A percentile compares a stretch with the other conserved stretches of the same genome.
Evolutionary conservation across 2,113 vertebrate genomes (phyloP).

Genomic region (Setophaga petechia): DNA sequence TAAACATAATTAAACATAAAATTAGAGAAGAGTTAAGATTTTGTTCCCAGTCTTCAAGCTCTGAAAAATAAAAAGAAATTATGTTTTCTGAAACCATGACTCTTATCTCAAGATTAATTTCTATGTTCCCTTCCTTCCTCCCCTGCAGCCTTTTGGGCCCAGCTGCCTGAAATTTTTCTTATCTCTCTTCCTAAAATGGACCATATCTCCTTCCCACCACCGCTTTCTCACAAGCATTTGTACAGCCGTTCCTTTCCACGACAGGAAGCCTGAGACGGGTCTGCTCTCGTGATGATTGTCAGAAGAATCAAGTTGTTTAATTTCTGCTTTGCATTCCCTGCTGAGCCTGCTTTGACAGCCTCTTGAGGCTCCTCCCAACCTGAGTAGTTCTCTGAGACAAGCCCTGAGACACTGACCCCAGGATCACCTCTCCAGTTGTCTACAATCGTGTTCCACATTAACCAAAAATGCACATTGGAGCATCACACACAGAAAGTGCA

Average conservation of each 20-base stretch:
- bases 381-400: background rate
- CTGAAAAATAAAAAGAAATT: background rate
- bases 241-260: rapidly evolving
- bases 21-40: background rate
- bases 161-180: constrained; percentile 17
- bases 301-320: background rate
- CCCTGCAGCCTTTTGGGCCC: background rate
- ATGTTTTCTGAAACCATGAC: background rate
- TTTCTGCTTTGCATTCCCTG: background rate
- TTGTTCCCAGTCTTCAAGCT: background rate
- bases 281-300: background rate
- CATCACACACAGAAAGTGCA: background rate
- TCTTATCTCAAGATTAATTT: constrained; percentile 47
- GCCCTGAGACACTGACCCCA: background rate
- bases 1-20: background rate
- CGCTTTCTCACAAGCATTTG: background rate
- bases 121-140: background rate
- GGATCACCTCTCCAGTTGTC: background rate
- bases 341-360: background rate
- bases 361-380: background rate
- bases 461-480: background rate
- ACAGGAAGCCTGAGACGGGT: background rate
- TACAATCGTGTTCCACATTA: rapidly evolving
- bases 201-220: background rate
- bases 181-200: constrained; percentile 40